Conservation (phyloP, 2,888 invertebrate genomes). For the Graphium colonna region DNA sequence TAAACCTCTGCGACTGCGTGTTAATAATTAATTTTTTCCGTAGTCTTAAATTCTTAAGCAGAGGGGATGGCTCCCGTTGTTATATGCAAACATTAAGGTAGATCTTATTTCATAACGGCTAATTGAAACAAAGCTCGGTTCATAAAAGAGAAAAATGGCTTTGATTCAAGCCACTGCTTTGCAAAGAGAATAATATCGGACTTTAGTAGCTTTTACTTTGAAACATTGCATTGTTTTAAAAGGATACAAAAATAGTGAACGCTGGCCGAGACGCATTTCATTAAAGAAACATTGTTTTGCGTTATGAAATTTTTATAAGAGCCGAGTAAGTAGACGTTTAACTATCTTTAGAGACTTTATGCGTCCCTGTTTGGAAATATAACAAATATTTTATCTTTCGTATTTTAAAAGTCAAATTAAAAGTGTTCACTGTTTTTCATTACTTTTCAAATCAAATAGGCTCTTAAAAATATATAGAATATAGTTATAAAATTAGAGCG, state of each 20-base stretch:
- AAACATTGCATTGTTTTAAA: constrained; percentile 5
- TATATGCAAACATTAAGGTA: constrained; percentile 13
- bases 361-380: too few species aligned
- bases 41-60: neutral
- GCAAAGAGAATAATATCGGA: constrained; percentile 16
- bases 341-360: too few species aligned
- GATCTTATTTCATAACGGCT: constrained; percentile 15
- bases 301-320: too few species aligned
- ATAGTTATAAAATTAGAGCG: too few species aligned
- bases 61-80: neutral
- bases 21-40: neutral
- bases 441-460: too few species aligned
- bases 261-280: constrained; percentile 1
- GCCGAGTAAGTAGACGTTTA: too few species aligned
- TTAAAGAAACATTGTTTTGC: neutral
- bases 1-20: neutral
- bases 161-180: constrained; percentile 11
- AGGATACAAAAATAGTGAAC: constrained; percentile 3
- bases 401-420: too few species aligned
- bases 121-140: constrained; percentile 21
- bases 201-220: constrained; percentile 4
- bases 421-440: too few species aligned
- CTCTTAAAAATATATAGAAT: too few species aligned
- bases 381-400: too few species aligned
- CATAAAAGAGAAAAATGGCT: constrained; percentile 20